Percentiles rank a stretch among this genome's conserved stretches.
These are phyloP conservation scores for Phyllotis vaccarum DNA, from an alignment of 2,797 vertebrate species.

Conservation along the genomic window DNA sequence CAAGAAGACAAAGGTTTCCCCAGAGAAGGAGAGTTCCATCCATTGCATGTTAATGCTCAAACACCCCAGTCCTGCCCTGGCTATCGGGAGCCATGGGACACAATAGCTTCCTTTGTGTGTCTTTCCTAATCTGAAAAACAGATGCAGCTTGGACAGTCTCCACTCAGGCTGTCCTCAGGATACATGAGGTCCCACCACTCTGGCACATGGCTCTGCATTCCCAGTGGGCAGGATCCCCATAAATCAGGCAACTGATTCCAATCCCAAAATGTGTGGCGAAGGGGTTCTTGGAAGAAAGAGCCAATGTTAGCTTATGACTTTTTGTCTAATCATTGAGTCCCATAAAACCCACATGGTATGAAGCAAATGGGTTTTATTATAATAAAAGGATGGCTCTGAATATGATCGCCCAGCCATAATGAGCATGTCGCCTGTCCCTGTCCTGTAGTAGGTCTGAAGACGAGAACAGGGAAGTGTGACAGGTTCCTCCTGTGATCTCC, in stretches of 20 bases:
- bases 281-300: constrained; percentile 74
- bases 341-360: constrained; percentile 64
- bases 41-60: constrained; percentile 52
- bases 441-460: constrained; percentile 49
- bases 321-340: constrained; percentile 68
- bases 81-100: neutral
- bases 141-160: constrained; percentile 66
- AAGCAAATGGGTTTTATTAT: constrained; percentile 71
- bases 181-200: constrained; percentile 25
- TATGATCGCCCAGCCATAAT: constrained; percentile 24
- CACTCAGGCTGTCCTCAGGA: constrained; percentile 66
- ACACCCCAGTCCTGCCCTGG: constrained; percentile 18
- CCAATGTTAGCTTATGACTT: constrained; percentile 67
- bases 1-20: constrained; percentile 62
- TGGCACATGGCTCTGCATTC: constrained; percentile 76
- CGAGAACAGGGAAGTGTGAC: constrained; percentile 48
- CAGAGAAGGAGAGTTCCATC: constrained; percentile 34
- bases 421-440: constrained; percentile 72
- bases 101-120: constrained; percentile 71
- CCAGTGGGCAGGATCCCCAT: constrained; percentile 73
- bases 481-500: constrained; percentile 57
- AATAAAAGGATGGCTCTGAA: constrained; percentile 55
- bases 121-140: constrained; percentile 82
- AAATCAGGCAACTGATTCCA: constrained; percentile 78
- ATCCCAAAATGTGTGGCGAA: constrained; percentile 78